Evolutionary conservation across 2,113 vertebrate species (phyloP).

Genomic region (Gyps fulvus): DNA sequence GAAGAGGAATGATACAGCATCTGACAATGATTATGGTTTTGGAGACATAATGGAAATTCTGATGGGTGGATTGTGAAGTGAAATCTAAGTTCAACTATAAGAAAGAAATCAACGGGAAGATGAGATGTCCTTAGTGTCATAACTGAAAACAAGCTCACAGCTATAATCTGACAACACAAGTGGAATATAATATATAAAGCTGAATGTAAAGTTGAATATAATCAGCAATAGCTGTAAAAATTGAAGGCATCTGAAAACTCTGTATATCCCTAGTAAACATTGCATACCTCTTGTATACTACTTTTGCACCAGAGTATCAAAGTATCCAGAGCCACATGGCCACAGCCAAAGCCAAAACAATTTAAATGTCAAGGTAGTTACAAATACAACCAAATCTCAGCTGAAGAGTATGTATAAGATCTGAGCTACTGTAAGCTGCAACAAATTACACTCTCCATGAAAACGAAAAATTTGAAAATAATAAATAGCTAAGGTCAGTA

Average conservation of each 20-base stretch:
- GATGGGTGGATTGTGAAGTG: not conserved
- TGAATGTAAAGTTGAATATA: not conserved
- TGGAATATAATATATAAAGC: not conserved
- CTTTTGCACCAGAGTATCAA: not conserved
- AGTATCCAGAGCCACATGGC: not conserved
- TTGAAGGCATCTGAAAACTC: not conserved
- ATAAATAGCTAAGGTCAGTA: not conserved
- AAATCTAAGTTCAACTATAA: not conserved
- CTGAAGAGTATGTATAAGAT: not conserved
- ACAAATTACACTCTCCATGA: not conserved
- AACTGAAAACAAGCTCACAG: not conserved
- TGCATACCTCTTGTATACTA: not conserved
- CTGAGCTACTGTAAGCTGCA: not conserved
- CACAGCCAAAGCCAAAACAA: not conserved
- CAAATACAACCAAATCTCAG: not conserved
- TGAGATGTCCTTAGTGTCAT: not conserved
- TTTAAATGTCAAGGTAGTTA: not conserved
- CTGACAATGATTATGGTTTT: slow-evolving; percentile 38
- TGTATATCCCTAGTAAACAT: not conserved
- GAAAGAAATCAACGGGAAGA: not conserved
- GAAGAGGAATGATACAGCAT: slow-evolving; percentile 14
- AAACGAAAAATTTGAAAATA: not conserved
- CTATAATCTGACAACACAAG: not conserved
- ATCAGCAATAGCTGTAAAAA: not conserved
- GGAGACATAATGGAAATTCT: slow-evolving; percentile 2